A percentile compares a stretch with the other conserved stretches of the same genome.
Evolutionary conservation across 2,113 vertebrate species (phyloP).

Genomic region (Phocoena sinus): DNA sequence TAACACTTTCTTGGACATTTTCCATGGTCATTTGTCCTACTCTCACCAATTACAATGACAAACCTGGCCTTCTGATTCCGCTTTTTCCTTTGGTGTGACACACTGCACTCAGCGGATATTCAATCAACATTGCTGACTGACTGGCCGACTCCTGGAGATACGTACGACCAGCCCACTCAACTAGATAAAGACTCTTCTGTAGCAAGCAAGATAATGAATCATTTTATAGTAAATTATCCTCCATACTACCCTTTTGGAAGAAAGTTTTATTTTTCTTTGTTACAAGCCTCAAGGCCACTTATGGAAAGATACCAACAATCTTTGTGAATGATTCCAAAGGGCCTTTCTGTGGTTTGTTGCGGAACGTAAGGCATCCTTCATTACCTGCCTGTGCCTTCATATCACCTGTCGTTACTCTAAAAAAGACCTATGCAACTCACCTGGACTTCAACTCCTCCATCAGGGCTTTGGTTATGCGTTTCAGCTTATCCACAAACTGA

Average conservation of each 20-base stretch:
- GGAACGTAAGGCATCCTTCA: neutral
- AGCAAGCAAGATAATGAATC: neutral
- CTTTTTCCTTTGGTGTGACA: neutral
- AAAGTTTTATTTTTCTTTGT: neutral
- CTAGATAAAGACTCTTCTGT: neutral
- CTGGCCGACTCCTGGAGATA: neutral
- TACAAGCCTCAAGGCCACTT: neutral
- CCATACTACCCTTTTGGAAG: neutral
- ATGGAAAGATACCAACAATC: neutral
- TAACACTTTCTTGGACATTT: neutral
- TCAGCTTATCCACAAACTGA: slow-evolving; percentile 84
- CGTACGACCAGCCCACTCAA: neutral
- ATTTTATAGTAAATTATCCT: neutral
- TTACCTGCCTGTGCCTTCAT: too few relatives aligned
- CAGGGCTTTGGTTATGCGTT: slow-evolving; percentile 75
- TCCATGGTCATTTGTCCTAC: neutral
- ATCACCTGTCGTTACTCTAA: neutral
- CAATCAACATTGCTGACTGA: neutral
- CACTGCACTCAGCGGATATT: too few relatives aligned
- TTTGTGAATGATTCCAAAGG: neutral
- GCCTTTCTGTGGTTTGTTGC: neutral
- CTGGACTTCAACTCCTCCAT: slow-evolving; percentile 81
- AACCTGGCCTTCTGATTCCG: neutral
- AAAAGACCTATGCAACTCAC: slow-evolving; percentile 68
- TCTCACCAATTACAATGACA: neutral